These are phyloP conservation scores for Ctenopoma kingsleyae DNA, from an alignment of 2,797 vertebrate species.

Conservation along the genomic window DNA sequence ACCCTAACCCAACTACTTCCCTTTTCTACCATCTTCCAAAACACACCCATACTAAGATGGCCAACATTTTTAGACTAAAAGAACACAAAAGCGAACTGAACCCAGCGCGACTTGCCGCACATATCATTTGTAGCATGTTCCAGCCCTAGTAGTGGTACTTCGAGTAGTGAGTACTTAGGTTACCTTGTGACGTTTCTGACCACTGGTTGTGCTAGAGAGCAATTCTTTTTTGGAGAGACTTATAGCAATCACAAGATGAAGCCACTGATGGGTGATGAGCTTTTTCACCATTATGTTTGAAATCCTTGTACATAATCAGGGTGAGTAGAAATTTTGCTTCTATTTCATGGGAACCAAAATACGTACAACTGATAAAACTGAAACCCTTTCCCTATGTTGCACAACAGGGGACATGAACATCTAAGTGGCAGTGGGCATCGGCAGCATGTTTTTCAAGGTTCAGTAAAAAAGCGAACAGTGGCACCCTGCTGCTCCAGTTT, in stretches of 20 bases:
- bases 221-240: no score
- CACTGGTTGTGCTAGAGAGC: no score
- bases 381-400: neutral
- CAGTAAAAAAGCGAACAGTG: slow-evolving; percentile 34
- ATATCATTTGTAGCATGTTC: no score
- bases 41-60: neutral
- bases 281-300: neutral
- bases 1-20: neutral
- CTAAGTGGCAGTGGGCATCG: neutral
- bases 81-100: neutral
- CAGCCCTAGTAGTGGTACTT: no score
- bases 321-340: neutral
- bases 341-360: neutral
- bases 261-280: neutral
- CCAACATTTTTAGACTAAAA: neutral
- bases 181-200: no score
- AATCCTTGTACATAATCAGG: neutral
- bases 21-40: neutral
- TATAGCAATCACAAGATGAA: no score
- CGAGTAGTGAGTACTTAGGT: no score
- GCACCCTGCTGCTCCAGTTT: slow-evolving; percentile 3
- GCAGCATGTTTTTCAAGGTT: slow-evolving; percentile 15
- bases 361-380: neutral
- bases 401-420: neutral
- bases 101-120: no score